A percentile compares a stretch with the other conserved stretches of the same genome.
These are phyloP conservation scores for Pangasius sanitwongsei DNA, from an alignment of 2,797 vertebrate species.

Conservation along the genomic window DNA sequence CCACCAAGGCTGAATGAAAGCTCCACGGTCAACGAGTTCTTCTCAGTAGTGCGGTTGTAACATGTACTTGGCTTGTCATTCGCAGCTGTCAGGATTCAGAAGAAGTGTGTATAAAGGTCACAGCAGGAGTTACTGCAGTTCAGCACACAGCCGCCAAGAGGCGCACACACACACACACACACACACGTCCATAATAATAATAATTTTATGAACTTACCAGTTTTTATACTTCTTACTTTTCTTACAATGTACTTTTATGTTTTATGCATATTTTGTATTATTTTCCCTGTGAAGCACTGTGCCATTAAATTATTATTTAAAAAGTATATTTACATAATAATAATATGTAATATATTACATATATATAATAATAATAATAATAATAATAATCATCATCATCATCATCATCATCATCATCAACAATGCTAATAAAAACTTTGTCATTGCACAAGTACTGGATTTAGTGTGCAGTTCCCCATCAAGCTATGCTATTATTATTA, in stretches of 20 bases:
- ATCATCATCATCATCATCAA: no score
- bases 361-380: neutral
- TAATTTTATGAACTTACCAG: neutral
- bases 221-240: neutral
- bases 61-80: neutral
- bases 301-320: neutral
- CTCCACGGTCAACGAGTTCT: neutral
- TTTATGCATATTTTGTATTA: neutral
- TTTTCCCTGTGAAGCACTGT: neutral
- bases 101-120: constrained; percentile 55
- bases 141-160: neutral
- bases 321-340: neutral
- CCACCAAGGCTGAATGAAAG: neutral
- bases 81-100: constrained; percentile 19
- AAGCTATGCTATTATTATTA: neutral
- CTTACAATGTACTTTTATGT: neutral
- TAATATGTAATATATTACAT: no score
- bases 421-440: no score
- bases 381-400: neutral
- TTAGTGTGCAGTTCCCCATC: no score
- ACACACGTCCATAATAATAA: neutral
- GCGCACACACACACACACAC: no score
- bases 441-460: no score
- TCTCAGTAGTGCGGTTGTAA: neutral
- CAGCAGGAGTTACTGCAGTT: neutral